A percentile compares a stretch with the other conserved stretches of the same genome.
phyloP scores from a whole-genome alignment of 2,888 invertebrate species.

The Anticlea derivata region DNA sequence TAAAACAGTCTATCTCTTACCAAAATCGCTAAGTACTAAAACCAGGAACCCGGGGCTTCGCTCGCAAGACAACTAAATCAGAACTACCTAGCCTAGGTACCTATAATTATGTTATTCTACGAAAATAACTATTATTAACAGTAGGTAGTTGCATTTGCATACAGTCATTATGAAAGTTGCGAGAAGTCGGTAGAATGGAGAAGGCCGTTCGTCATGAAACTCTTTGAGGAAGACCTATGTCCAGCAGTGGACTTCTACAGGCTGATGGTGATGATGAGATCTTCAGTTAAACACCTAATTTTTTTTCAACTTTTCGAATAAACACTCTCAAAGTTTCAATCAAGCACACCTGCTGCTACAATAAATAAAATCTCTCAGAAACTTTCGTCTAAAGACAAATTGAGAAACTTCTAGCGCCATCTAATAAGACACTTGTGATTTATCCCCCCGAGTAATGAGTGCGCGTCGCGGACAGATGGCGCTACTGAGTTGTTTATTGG shows the following conservation, averaged over 20 bases:
- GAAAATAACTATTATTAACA: too few relatives aligned
- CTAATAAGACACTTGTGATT: constrained; percentile 70
- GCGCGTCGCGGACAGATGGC: constrained; percentile 59
- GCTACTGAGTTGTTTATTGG: constrained; percentile 43
- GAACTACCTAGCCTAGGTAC: neutral
- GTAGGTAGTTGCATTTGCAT: too few relatives aligned
- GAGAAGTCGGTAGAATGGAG: too few relatives aligned
- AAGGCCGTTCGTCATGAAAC: too few relatives aligned
- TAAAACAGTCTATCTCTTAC: too few relatives aligned
- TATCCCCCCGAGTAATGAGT: constrained; percentile 65
- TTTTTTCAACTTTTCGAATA: constrained; percentile 36
- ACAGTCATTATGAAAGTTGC: too few relatives aligned
- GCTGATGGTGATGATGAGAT: too few relatives aligned
- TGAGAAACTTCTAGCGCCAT: constrained; percentile 67
- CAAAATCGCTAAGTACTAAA: too few relatives aligned
- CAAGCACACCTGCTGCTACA: constrained; percentile 41
- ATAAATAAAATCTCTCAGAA: constrained; percentile 70
- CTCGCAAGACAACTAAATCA: too few relatives aligned
- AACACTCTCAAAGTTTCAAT: constrained; percentile 30
- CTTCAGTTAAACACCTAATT: neutral
- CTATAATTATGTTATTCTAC: neutral
- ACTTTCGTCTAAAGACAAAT: constrained; percentile 59
- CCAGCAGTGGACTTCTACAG: too few relatives aligned
- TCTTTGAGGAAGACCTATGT: too few relatives aligned
- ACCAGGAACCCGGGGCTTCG: too few relatives aligned